These are phyloP conservation scores for Camponotus pennsylvanicus DNA, from an alignment of 1,140 invertebrate species.

Conservation along the genomic window DNA sequence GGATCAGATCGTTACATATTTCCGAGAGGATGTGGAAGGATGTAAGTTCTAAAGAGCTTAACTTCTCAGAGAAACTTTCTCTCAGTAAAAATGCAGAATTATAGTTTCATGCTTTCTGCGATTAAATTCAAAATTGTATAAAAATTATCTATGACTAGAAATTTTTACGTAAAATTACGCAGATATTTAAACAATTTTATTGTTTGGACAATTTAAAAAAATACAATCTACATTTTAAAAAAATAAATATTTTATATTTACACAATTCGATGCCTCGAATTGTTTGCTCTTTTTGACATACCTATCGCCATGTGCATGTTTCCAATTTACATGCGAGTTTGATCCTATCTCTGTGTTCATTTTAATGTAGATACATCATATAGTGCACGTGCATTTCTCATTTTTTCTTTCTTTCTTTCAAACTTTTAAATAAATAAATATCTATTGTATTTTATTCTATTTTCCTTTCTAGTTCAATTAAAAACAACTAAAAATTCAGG, in stretches of 20 bases:
- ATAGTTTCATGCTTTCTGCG: neutral
- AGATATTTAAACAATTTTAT: neutral
- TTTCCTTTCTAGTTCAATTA: too few species aligned
- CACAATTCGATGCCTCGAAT: neutral
- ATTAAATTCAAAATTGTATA: slow-evolving; percentile 2
- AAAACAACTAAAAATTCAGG: slow-evolving; percentile 31
- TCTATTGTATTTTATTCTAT: too few species aligned
- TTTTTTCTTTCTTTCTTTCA: too few species aligned
- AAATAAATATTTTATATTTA: neutral
- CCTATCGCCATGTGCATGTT: neutral
- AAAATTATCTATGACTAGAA: neutral
- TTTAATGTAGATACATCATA: slow-evolving; percentile 48
- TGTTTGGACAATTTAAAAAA: neutral
- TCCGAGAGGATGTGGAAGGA: neutral
- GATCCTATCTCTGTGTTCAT: slow-evolving; percentile 3
- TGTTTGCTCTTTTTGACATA: neutral
- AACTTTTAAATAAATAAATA: too few species aligned
- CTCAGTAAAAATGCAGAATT: neutral
- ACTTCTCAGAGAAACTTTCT: neutral
- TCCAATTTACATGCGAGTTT: neutral
- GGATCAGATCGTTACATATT: neutral
- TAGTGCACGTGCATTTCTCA: neutral
- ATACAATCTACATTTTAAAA: neutral
- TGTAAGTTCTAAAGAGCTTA: neutral
- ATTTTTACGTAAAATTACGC: neutral